Evolutionary conservation across 2,113 vertebrate genomes (phyloP).

Genomic region (Brienomyrus longianalis): DNA sequence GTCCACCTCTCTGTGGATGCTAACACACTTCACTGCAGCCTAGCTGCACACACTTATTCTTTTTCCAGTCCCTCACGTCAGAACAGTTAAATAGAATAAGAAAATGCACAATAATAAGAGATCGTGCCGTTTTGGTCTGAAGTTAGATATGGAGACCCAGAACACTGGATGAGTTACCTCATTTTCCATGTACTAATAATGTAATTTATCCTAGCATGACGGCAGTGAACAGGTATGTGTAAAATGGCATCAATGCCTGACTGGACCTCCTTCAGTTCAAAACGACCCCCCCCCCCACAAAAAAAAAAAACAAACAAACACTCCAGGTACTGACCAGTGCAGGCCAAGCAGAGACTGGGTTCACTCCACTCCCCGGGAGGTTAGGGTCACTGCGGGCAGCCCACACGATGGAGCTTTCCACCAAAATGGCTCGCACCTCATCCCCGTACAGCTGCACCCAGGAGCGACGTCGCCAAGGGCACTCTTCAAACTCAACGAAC

Average conservation of each 20-base stretch:
- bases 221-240: not conserved
- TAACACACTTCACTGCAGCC: not conserved
- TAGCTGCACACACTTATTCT: not conserved
- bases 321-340: conserved; percentile 67
- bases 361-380: conserved; percentile 53
- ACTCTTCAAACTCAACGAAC: conserved; percentile 91
- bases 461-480: conserved; percentile 73
- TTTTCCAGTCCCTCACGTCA: not conserved
- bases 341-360: conserved; percentile 72
- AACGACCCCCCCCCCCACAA: too few relatives aligned
- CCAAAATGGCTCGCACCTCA: conserved; percentile 80
- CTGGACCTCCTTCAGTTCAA: not conserved
- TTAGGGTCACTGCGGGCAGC: conserved; percentile 67
- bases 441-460: conserved; percentile 94
- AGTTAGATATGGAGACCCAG: not conserved
- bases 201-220: not conserved
- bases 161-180: not conserved
- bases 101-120: not conserved
- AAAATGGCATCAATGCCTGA: not conserved
- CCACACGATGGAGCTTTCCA: conserved; percentile 89
- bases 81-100: not conserved
- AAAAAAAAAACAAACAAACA: not conserved
- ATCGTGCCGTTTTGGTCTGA: not conserved
- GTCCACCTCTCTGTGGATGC: not conserved
- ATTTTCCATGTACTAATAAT: not conserved